These are phyloP conservation scores for Phania funesta DNA, from an alignment of 2,888 invertebrate genomes.

Conservation along the genomic window DNA sequence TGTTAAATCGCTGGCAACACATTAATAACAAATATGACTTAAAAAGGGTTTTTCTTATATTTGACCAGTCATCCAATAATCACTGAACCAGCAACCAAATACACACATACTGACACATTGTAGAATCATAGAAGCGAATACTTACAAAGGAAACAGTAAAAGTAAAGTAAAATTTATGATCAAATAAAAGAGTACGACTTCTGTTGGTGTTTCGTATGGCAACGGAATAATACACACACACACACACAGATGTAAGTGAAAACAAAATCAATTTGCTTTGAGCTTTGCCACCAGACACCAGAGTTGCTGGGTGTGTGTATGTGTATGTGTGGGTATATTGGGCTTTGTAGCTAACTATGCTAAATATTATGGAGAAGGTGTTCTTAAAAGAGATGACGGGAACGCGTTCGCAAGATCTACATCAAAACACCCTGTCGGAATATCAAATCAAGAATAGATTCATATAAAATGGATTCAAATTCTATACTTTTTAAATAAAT, in stretches of 20 bases:
- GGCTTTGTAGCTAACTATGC: background rate
- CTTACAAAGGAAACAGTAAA: slow-evolving; percentile 24
- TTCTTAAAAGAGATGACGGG: too few relatives aligned
- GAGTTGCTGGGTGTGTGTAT: slow-evolving; percentile 3
- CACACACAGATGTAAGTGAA: background rate
- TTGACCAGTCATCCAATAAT: slow-evolving; percentile 16
- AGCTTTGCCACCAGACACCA: background rate
- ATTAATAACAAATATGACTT: slow-evolving; percentile 61
- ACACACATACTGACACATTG: background rate
- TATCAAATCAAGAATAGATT: too few relatives aligned
- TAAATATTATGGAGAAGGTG: background rate
- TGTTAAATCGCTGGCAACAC: slow-evolving; percentile 58
- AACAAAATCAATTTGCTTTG: slow-evolving; percentile 30
- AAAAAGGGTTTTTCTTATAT: slow-evolving; percentile 39
- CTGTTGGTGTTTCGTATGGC: background rate
- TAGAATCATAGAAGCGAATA: slow-evolving; percentile 24
- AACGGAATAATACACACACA: slow-evolving; percentile 2
- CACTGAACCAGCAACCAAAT: slow-evolving; percentile 18
- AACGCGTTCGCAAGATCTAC: too few relatives aligned
- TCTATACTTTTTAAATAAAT: too few relatives aligned
- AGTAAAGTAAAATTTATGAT: slow-evolving; percentile 62
- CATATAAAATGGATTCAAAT: too few relatives aligned
- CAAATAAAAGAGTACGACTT: slow-evolving; percentile 51
- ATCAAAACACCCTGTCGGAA: too few relatives aligned
- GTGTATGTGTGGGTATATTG: slow-evolving; percentile 3